These are phyloP conservation scores for Xyrichtys novacula DNA, from an alignment of 2,797 vertebrate species.

Conservation along the genomic window DNA sequence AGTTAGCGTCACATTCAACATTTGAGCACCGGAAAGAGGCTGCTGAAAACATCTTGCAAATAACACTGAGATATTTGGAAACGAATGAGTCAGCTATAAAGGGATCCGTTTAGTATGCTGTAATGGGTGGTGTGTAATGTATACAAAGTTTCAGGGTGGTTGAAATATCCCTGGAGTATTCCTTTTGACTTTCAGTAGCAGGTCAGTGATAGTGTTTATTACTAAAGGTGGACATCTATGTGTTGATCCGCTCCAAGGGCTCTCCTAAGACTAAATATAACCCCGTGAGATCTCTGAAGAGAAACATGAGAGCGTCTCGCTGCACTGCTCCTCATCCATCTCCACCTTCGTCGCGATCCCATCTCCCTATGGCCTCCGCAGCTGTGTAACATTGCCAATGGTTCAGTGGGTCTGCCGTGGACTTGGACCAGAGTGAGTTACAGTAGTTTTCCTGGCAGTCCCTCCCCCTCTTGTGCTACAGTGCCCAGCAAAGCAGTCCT, in stretches of 20 bases:
- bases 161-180: constrained; percentile 47
- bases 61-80: constrained; percentile 34
- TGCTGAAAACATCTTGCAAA: constrained; percentile 40
- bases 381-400: constrained; percentile 29
- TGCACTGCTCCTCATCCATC: constrained; percentile 63
- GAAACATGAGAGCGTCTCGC: constrained; percentile 77
- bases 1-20: constrained; percentile 40
- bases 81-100: constrained; percentile 29
- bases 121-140: constrained; percentile 27
- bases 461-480: constrained; percentile 24
- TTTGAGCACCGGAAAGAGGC: constrained; percentile 12
- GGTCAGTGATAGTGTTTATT: constrained; percentile 74
- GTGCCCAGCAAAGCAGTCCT: constrained; percentile 59
- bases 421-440: constrained; percentile 55
- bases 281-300: constrained; percentile 67
- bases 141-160: constrained; percentile 40
- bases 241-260: constrained; percentile 75
- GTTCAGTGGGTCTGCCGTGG: constrained; percentile 45
- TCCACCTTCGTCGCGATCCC: constrained; percentile 61
- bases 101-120: constrained; percentile 29
- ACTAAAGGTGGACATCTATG: constrained; percentile 70
- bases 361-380: constrained; percentile 40
- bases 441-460: constrained; percentile 74
- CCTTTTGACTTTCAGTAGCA: constrained; percentile 62
- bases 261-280: constrained; percentile 84